A percentile compares a stretch with the other conserved stretches of the same genome.
phyloP scores from a whole-genome alignment of 2,888 invertebrate genomes.

The Mylabris sibirica region DNA sequence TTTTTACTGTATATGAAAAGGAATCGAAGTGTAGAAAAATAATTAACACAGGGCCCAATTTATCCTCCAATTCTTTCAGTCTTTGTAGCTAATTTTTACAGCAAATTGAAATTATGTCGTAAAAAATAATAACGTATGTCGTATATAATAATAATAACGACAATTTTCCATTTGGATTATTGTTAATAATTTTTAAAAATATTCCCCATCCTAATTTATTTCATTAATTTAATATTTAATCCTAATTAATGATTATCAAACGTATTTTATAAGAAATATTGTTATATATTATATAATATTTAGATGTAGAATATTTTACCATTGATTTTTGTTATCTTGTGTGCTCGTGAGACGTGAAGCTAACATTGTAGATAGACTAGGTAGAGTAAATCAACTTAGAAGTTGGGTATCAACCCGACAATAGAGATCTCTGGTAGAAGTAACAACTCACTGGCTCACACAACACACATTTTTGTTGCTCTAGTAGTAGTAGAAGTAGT shows the following conservation, averaged over 20 bases:
- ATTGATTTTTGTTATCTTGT: slow-evolving; percentile 47
- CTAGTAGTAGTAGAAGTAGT: no score
- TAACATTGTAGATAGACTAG: slow-evolving; percentile 54
- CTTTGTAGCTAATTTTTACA: background rate
- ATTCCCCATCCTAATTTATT: background rate
- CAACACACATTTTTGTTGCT: background rate
- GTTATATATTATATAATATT: slow-evolving; percentile 27
- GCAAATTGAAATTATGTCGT: background rate
- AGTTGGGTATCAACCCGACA: slow-evolving; percentile 48
- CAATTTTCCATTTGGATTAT: slow-evolving; percentile 15
- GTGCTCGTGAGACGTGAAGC: slow-evolving; percentile 59
- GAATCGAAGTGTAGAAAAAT: background rate
- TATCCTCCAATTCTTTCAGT: no score
- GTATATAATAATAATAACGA: slow-evolving; percentile 19
- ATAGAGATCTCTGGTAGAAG: slow-evolving; percentile 38
- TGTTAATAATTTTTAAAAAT: background rate
- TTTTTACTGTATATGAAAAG: background rate
- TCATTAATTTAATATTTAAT: background rate
- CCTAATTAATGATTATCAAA: background rate
- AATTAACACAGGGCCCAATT: no score
- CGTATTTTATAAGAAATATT: background rate
- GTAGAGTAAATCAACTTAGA: slow-evolving; percentile 52
- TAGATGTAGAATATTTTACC: slow-evolving; percentile 52
- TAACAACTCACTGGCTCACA: slow-evolving; percentile 60
- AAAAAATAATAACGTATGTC: no score